Base-by-base conservation (phyloP, 2,888 invertebrate genomes). In the Colostygia pectinataria region DNA sequence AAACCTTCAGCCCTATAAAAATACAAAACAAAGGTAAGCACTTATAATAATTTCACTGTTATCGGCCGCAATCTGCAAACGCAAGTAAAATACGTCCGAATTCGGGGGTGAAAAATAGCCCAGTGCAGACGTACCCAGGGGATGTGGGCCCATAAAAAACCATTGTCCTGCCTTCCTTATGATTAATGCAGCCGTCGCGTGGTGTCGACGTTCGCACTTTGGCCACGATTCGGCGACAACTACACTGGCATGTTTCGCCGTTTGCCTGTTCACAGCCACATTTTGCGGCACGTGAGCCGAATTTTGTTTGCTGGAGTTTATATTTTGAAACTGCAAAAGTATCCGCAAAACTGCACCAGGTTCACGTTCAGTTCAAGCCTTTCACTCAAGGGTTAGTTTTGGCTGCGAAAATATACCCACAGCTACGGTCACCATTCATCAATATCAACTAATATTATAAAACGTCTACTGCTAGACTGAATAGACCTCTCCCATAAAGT, bases 131-230 rank as follows among this genome's bases (percentile, higher is more conserved):
- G 62, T 65, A 65, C 67, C 67, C 66, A 57, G 53, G 67, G 68
- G 68, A 69, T 63, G 63, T 66, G 66, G 63, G 67, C 63, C 66
- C 72, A 76, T 77, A 74, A 74, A 80, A 79, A 80, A 71, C 70
- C 67, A 74, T 80, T 80, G 80, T 74, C 67, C 68, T 66, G 63
- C 68, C 68, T 66, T 71, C 58, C 62, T 68, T 73, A 78, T 82
- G 82, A 83, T 83, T 81, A 80, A 83, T 83, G 77, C 74, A 74
- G 65, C 74, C 68, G 70, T 75, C 75, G 76, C 76, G 76, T 82
- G 82, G 69, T 60, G 63, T 57, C 67, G 75, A 78, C 79, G 70
- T 43, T 56, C 53, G 53, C 57, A 59, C 60, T 56, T 59, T 45
- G 53, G 42, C 44, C 49, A 49, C 45, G 49, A 49, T 49, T 39